Conservation (phyloP, 2,797 vertebrate genomes). For the Mallotus villosus region DNA sequence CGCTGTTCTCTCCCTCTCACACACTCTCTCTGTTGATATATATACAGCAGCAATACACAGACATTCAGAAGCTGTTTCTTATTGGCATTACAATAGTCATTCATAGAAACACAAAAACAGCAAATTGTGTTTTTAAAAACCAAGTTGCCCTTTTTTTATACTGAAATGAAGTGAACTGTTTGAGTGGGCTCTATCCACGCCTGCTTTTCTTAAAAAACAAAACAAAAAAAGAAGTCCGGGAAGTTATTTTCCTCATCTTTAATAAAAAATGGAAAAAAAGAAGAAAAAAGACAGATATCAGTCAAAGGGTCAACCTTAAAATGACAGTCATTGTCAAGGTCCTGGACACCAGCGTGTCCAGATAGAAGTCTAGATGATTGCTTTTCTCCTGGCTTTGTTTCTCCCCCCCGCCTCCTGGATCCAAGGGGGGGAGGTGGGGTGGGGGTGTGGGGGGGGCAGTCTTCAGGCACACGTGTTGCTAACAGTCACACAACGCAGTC, state of each 20-base stretch:
- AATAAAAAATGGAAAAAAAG: slow-evolving; percentile 61
- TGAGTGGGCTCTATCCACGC: slow-evolving; percentile 43
- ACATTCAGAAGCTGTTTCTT: slow-evolving; percentile 96
- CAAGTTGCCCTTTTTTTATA: slow-evolving; percentile 82
- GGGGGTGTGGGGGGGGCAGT: not conserved
- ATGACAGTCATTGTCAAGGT: slow-evolving; percentile 33
- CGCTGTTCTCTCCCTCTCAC: slow-evolving; percentile 51
- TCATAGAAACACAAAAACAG: slow-evolving; percentile 83
- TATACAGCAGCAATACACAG: slow-evolving; percentile 89
- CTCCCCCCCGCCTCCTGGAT: not conserved
- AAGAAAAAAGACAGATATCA: slow-evolving; percentile 29
- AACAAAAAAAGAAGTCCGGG: slow-evolving; percentile 80
- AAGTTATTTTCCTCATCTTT: slow-evolving; percentile 53
- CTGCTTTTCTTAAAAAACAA: slow-evolving; percentile 60
- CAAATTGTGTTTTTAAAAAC: slow-evolving; percentile 84
- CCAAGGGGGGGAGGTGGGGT: not conserved
- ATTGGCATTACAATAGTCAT: slow-evolving; percentile 89
- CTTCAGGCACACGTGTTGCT: slow-evolving; percentile 31
- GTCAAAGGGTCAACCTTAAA: slow-evolving; percentile 30
- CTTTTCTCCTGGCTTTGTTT: slow-evolving; percentile 27
- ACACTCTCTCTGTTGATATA: slow-evolving; percentile 73
- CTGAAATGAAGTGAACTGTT: slow-evolving; percentile 82
- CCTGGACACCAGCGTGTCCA: slow-evolving; percentile 20
- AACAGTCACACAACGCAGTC: slow-evolving; percentile 7
- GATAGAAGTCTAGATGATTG: slow-evolving; percentile 22